These are phyloP conservation scores for Lethenteron camtschaticum DNA, from an alignment of 2,113 vertebrate genomes.

Conservation along the genomic window DNA sequence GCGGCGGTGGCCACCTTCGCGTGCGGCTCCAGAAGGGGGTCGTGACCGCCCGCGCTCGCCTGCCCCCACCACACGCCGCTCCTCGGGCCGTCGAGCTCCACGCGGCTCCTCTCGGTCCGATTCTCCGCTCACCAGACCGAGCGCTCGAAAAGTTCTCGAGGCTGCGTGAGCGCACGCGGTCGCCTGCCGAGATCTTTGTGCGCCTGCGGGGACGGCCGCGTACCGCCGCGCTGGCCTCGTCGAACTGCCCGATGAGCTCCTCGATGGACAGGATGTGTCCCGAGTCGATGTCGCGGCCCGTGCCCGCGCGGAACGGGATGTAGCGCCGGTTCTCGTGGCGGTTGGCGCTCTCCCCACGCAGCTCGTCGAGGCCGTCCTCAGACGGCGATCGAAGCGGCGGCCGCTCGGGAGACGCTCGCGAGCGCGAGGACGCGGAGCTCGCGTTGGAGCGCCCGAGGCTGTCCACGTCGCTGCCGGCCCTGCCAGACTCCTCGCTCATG, in stretches of 20 bases:
- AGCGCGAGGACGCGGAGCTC: too few relatives aligned
- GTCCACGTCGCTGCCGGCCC: too few relatives aligned
- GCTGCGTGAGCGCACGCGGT: constrained; percentile 60
- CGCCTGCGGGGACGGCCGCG: constrained; percentile 51
- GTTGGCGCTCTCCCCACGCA: constrained; percentile 63
- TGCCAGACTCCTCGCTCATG: too few relatives aligned
- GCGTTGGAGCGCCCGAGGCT: too few relatives aligned
- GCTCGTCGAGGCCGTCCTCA: constrained; percentile 52
- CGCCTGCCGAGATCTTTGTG: constrained; percentile 52
- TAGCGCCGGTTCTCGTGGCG: constrained; percentile 78
- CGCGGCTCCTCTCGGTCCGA: not conserved
- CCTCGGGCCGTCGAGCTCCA: not conserved
- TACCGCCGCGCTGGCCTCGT: constrained; percentile 26
- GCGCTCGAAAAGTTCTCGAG: constrained; percentile 32
- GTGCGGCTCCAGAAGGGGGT: too few relatives aligned
- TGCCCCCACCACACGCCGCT: too few relatives aligned
- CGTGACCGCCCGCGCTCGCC: too few relatives aligned
- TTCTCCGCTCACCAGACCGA: not conserved
- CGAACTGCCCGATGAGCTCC: constrained; percentile 76
- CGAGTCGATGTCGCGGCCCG: constrained; percentile 74
- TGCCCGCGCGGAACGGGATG: constrained; percentile 70
- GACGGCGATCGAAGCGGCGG: too few relatives aligned
- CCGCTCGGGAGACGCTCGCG: too few relatives aligned
- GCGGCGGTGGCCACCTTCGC: too few relatives aligned
- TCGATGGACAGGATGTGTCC: constrained; percentile 59